phyloP scores from a whole-genome alignment of 2,888 invertebrate genomes.

The Antitype chi region DNA sequence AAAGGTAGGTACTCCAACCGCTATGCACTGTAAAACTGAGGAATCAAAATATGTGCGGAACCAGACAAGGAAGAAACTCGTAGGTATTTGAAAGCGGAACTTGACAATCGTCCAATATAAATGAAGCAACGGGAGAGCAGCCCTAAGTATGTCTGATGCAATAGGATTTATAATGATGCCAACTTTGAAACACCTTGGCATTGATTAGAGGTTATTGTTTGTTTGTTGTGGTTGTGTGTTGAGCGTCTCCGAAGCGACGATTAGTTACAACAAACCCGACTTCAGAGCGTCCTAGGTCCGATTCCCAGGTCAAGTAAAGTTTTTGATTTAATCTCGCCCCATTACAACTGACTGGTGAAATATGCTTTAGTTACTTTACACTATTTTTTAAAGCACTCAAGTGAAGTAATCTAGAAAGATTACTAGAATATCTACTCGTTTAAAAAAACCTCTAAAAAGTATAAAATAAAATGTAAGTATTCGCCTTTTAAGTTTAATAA shows the following conservation, averaged over 20 bases:
- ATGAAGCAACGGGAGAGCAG: slow-evolving; percentile 16
- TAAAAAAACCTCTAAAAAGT: too few relatives aligned
- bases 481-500: too few relatives aligned
- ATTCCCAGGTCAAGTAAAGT: background rate
- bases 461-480: too few relatives aligned
- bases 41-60: background rate
- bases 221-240: slow-evolving; percentile 3
- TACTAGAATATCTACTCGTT: too few relatives aligned
- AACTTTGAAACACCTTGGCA: slow-evolving; percentile 39
- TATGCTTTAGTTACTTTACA: too few relatives aligned
- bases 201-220: slow-evolving; percentile 17
- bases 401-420: too few relatives aligned
- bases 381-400: too few relatives aligned
- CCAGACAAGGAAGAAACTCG: background rate
- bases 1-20: background rate
- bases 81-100: slow-evolving; percentile 11
- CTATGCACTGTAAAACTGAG: background rate
- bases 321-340: too few relatives aligned
- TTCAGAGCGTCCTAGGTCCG: too few relatives aligned
- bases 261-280: background rate
- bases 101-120: slow-evolving; percentile 39
- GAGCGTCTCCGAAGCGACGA: background rate
- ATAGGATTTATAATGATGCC: slow-evolving; percentile 35
- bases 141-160: slow-evolving; percentile 7
- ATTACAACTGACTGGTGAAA: background rate